Evolutionary conservation across 2,888 invertebrate genomes (phyloP), one percentile per base, ranked within the genome.

Genomic region (Calameuta idolon): DNA sequence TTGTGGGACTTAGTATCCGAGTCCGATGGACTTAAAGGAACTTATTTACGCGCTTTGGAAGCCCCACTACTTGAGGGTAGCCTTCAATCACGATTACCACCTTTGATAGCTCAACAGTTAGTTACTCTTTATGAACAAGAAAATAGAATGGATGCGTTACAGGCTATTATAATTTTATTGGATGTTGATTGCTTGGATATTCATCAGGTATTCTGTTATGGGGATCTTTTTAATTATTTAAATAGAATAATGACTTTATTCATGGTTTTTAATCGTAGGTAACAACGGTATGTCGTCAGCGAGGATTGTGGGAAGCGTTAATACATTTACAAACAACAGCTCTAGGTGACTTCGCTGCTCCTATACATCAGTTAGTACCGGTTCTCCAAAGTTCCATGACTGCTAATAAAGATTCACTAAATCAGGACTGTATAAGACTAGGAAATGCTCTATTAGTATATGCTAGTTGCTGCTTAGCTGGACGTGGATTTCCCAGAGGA

Each of bases 391-490:
- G 85, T 80, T 92, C 92, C 12, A 90, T 94, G 34, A 82, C 82
- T 0, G 85, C 83, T 37, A 77, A 80, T 11, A 82, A 81, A 35
- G 82, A 81, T 34, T 77, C 73, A 68, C 78, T 88, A 23, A 83
- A 90, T 0, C 85, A 87, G 74, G 89, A 90, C 34, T 89, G 87
- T 71, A 90, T 91, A 83, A 93, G 93, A 86, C 92, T 97, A 73
- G 98, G 97, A 11, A 97, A 97, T 88, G 96, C 96, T 81, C 92
- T 98, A 83, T 92, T 98, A 76, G 97, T 98, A 3, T 98, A 97
- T 88, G 94, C 97, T 40, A 97, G 96, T 81, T 97, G 97, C 83
- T 97, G 97, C 87, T 92, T 98, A 81, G 96, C 97, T n/a, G 98
- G 97, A 0, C 93, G 96, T 78, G 96, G 96, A 1, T 98, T 96